Percentiles rank a stretch among this genome's conserved stretches.
phyloP scores from a whole-genome alignment of 2,113 vertebrate genomes.

The Chaetops frenatus region DNA sequence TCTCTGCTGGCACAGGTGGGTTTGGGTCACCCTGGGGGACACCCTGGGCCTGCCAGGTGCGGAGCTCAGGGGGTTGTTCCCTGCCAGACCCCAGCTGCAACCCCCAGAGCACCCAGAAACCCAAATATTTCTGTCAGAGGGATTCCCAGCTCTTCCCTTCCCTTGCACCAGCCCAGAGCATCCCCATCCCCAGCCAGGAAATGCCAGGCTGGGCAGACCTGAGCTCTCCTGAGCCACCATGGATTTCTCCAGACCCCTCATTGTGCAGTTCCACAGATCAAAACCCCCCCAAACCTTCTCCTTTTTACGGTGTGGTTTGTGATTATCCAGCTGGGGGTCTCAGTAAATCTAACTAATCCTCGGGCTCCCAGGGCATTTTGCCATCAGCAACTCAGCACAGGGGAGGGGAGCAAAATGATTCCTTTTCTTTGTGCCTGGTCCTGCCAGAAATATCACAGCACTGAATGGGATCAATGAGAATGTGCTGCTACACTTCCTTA shows the following conservation, averaged over 20 bases:
- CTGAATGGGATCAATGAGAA: slow-evolving; percentile 40
- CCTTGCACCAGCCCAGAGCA: neutral
- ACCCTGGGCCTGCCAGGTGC: accelerated
- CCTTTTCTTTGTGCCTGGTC: neutral
- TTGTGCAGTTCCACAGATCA: neutral
- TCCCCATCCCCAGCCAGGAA: neutral
- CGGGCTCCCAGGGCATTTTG: neutral
- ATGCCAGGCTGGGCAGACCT: neutral
- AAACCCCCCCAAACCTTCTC: neutral
- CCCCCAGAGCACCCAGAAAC: neutral
- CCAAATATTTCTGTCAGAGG: neutral
- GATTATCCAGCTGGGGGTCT: neutral
- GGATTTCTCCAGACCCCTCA: neutral
- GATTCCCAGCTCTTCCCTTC: neutral
- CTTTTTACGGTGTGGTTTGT: neutral
- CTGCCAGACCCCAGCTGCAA: neutral
- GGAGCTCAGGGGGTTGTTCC: neutral
- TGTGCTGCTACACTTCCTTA: slow-evolving; percentile 50
- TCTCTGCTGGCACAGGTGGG: neutral
- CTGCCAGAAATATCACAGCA: neutral
- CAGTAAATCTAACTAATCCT: neutral
- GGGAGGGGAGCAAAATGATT: neutral
- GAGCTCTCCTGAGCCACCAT: neutral
- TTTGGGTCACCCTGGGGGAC: neutral
- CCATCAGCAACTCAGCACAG: slow-evolving; percentile 3